Percentiles rank a stretch among this genome's conserved stretches.
Conservation (phyloP, 1,140 invertebrate species). For the Pantala flavescens region DNA sequence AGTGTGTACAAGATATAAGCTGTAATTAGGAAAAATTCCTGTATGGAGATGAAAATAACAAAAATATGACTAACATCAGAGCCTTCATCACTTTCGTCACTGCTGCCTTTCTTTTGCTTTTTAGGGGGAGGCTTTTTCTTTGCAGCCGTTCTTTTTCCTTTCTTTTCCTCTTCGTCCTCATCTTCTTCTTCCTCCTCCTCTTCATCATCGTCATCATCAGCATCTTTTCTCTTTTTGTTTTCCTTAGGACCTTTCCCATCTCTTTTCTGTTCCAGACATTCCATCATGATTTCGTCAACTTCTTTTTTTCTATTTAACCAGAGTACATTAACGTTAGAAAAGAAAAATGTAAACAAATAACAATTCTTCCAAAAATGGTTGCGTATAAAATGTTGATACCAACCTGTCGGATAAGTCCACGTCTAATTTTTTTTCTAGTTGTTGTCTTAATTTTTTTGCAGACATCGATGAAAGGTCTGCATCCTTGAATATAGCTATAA, state of each 20-base stretch:
- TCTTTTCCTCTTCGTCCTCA: constrained; percentile 39
- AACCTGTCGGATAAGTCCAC: constrained; percentile 57
- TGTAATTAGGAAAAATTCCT: neutral
- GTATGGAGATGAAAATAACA: neutral
- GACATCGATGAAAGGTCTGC: constrained; percentile 74
- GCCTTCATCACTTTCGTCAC: constrained; percentile 48
- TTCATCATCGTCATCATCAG: constrained; percentile 48
- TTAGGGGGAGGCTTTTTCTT: constrained; percentile 42
- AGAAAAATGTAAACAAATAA: constrained; percentile 15
- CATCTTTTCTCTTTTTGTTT: constrained; percentile 41
- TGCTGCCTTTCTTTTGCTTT: constrained; percentile 47
- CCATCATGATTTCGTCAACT: constrained; percentile 75
- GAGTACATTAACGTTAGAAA: constrained; percentile 15
- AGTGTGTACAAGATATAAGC: too few species aligned
- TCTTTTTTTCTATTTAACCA: constrained; percentile 57
- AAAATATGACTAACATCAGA: constrained; percentile 22
- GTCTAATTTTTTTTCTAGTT: constrained; percentile 70
- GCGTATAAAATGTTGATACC: neutral
- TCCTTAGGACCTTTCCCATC: constrained; percentile 37
- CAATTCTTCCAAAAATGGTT: neutral
- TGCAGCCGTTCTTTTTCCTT: constrained; percentile 46
- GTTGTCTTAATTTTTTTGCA: constrained; percentile 81
- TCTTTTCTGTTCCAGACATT: constrained; percentile 50
- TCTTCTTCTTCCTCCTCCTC: constrained; percentile 42
- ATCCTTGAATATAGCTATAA: constrained; percentile 74